phyloP scores from a whole-genome alignment of 2,113 vertebrate genomes.

The Carettochelys insculpta region DNA sequence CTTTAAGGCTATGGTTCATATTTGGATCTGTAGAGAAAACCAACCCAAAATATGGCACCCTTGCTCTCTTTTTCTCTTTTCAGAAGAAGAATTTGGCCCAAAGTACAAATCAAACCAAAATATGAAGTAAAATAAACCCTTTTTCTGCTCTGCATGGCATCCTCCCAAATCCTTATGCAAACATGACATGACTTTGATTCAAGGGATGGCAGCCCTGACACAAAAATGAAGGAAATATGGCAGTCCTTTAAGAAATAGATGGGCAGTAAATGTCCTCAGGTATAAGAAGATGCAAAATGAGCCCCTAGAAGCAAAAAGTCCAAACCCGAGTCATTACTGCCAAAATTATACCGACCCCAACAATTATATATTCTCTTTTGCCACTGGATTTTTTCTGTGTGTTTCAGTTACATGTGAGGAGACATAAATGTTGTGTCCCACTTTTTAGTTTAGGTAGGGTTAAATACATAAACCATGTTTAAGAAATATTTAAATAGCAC shows the following conservation, averaged over 20 bases:
- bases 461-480: not conserved
- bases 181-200: not conserved
- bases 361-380: not conserved
- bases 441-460: not conserved
- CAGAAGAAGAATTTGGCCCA: not conserved
- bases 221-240: not conserved
- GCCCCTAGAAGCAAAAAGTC: not conserved
- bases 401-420: not conserved
- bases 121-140: not conserved
- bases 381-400: not conserved
- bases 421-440: not conserved
- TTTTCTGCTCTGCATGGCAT: not conserved
- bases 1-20: not conserved
- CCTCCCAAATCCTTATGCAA: not conserved
- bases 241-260: not conserved
- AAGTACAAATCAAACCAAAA: not conserved
- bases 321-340: not conserved
- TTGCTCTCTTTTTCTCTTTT: too few relatives aligned
- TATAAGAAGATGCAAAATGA: not conserved
- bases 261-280: accelerated
- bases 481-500: not conserved
- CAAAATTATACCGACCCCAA: not conserved
- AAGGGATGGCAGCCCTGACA: not conserved
- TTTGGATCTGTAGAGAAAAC: constrained; percentile 2
- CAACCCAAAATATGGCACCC: not conserved